Percentiles rank a stretch among this genome's conserved stretches.
These are phyloP conservation scores for Mellivora capensis DNA, from an alignment of 2,113 vertebrate species.

Conservation along the genomic window DNA sequence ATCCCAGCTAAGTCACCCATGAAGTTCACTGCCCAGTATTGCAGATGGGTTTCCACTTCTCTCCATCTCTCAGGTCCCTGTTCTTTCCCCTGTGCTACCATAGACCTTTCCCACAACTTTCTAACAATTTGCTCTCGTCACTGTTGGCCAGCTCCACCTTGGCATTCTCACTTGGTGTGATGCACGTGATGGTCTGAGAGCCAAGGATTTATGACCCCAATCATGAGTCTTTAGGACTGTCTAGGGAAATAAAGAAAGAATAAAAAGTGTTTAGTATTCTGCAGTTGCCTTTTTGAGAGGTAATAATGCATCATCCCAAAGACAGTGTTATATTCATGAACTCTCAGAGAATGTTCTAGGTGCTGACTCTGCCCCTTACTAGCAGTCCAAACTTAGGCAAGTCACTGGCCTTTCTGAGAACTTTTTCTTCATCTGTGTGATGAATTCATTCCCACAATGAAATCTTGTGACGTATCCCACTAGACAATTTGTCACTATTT, in stretches of 20 bases:
- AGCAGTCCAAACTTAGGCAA: not conserved
- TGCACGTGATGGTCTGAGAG: not conserved
- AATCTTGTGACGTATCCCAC: not conserved
- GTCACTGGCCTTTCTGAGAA: not conserved
- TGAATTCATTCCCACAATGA: not conserved
- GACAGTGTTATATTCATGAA: not conserved
- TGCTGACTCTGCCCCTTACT: not conserved
- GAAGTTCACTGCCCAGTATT: not conserved
- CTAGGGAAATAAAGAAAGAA: not conserved
- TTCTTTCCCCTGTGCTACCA: not conserved
- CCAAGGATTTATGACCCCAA: not conserved
- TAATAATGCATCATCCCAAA: not conserved
- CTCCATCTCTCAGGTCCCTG: not conserved
- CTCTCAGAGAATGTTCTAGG: not conserved
- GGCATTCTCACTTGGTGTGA: not conserved
- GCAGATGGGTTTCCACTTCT: not conserved
- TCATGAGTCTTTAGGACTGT: not conserved
- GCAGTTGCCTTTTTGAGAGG: not conserved
- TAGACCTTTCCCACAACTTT: not conserved
- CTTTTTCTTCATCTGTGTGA: not conserved
- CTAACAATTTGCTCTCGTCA: not conserved
- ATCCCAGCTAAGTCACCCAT: not conserved
- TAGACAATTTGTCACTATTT: not conserved
- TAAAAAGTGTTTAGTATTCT: not conserved
- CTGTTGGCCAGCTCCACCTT: not conserved